A percentile compares a stretch with the other conserved stretches of the same genome.
These are phyloP conservation scores for Platyrinchus mystaceus DNA, from an alignment of 2,797 vertebrate species.

Conservation along the genomic window DNA sequence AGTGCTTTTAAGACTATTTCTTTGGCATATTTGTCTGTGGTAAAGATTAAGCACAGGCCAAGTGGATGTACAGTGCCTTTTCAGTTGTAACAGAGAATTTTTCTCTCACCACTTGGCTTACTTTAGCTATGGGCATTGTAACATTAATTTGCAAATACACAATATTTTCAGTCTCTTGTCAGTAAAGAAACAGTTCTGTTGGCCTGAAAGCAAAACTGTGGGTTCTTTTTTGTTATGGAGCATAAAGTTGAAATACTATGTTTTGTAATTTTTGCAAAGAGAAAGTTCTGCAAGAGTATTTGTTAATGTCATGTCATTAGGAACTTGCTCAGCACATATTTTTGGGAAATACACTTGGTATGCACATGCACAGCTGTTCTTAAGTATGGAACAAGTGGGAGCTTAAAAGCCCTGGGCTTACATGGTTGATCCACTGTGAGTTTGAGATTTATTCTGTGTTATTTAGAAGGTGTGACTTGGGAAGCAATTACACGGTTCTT, in stretches of 20 bases:
- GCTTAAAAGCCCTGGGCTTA: not conserved
- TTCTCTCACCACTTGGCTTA: not conserved
- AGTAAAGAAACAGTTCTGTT: not conserved
- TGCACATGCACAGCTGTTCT: not conserved
- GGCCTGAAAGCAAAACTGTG: not conserved
- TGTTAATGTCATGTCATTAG: not conserved
- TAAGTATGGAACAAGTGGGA: not conserved
- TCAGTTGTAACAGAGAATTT: not conserved
- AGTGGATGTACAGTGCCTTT: not conserved
- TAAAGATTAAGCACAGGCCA: not conserved
- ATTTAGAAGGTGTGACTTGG: not conserved
- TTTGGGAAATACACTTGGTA: not conserved
- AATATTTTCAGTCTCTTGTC: not conserved
- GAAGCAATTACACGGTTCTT: not conserved
- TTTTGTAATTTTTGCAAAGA: not conserved
- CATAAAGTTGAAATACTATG: not conserved
- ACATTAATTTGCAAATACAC: not conserved
- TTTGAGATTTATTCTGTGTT: not conserved
- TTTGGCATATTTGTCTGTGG: not conserved
- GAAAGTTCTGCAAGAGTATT: not conserved
- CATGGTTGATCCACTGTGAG: not conserved
- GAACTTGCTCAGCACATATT: not conserved
- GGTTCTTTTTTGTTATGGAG: accelerated
- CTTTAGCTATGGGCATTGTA: not conserved
- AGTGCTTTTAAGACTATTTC: not conserved